Evolutionary conservation across 2,113 vertebrate species (phyloP), one percentile per base, ranked within the genome.

Genomic region (Sylvilagus bachmani): DNA sequence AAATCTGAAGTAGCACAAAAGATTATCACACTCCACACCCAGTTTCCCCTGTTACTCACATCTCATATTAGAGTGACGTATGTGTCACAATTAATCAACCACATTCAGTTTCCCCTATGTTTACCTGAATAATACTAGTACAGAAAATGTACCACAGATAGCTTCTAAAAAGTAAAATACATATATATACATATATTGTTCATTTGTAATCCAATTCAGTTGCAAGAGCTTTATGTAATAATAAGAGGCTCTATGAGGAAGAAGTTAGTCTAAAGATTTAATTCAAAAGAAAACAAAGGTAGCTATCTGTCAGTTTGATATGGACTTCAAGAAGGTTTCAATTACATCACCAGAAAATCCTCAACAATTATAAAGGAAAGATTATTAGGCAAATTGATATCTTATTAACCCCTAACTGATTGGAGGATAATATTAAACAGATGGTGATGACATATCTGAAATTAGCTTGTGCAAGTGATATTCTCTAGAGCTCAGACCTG

Each of bases 371-470:
- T 1, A 16, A 91, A 71, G 6, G n/a, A 36, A 79, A 55, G 8
- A 80, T 49, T 73, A 79, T 58, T 92, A 77, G 22, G 13, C 25
- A 84, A 83, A 33, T 64, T 86, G 44, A 33, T 92, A 80, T 25
- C 27, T 80, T 27, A 75, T 8, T 85, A 92, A 86, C 22, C n/a
- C n/a, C 62, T 66, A 94, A 27, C 44, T 89, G 22, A 89, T 64
- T 82, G n/a, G 64, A 78, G 14, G 10, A 58, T 61, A 90, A 80
- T 77, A 9, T 78, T 90, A 87, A 80, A 53, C 81, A 94, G 66
- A 73, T 86, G 70, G 80, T 87, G 49, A 67, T 80, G 81, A 61
- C 58, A 94, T 51, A 87, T 84, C 66, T 77, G 62, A 67, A 97
- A 93, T 85, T 87, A 92, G 77, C 12, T 21, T 95, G 89, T 92